Base-by-base conservation (phyloP, 1,140 invertebrate genomes). In the Hirudo medicinalis region DNA sequence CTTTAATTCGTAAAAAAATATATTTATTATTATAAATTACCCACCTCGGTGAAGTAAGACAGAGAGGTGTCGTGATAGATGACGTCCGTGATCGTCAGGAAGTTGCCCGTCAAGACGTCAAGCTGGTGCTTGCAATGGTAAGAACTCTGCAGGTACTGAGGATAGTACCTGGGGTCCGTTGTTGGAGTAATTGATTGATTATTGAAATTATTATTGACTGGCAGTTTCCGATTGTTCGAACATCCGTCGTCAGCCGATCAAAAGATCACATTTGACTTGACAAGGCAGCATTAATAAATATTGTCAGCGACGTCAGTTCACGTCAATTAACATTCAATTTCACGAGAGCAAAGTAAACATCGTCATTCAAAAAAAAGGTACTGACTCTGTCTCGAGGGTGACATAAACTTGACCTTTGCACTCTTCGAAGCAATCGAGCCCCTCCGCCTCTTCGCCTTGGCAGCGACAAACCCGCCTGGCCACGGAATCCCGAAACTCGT, bases 101-200 rank as follows among this genome's bases (percentile, higher is more conserved):
- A 86, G 69, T 87, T 87, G 83, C 85, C 88, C 13, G 90, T 92
- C 75, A 90, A 83, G 70, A 94, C 85, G 82, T 94, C 91, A 75
- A 94, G 88, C 83, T 93, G 91, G 83, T 92, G 89, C 81, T 91
- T 92, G 78, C 89, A 90, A 82, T 91, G 89, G 79, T 88, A 91
- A 78, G 89, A 88, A 79, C 90, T 93, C 76, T 85, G 85, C 71
- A 88, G 76, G 81, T 89, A 92, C 70, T 86, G 73, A 49, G 77
- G 73, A 75, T 76, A 81, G 75, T 81, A 80, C 32, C 86, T 79
- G 84, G 43, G 43, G 43, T 15, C 11, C 15, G 11, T 8, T 8
- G 15, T 2, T 49, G 0, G 15, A 49, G 0, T 49, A 9, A 49
- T 15, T 49, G 15, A 13, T 5, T 49, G 43, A 49, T 49, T 49